Percentiles rank a stretch among this genome's conserved stretches.
Evolutionary conservation across 2,888 invertebrate species (phyloP).

Genomic region (Eristalinus aeneus): DNA sequence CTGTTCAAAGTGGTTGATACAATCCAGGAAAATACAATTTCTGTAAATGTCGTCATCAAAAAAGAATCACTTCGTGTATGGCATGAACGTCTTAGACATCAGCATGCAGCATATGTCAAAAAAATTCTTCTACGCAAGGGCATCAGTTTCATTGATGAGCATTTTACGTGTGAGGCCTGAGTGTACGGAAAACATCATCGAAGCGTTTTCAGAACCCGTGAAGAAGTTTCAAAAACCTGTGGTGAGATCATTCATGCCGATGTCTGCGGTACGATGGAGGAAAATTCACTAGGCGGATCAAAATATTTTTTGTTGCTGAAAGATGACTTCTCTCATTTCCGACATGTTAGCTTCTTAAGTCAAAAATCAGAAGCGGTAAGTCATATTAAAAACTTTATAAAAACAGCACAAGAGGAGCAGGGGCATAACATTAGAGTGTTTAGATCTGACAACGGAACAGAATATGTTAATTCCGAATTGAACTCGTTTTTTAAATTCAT

Average conservation of each 20-base stretch:
- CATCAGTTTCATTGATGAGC: too few species aligned
- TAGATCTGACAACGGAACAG: constrained; percentile 39
- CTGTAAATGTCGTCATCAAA: not conserved
- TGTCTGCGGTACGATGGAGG: constrained; percentile 39
- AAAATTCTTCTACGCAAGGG: not conserved
- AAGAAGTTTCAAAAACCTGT: too few species aligned
- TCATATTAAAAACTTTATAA: constrained; percentile 7
- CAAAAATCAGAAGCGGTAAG: constrained; percentile 19
- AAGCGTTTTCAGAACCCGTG: too few species aligned
- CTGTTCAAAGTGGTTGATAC: constrained; percentile 35
- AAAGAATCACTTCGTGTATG: constrained; percentile 19
- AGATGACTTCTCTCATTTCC: too few species aligned
- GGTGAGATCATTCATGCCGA: constrained; percentile 9
- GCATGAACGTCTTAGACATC: constrained; percentile 35
- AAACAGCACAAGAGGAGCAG: constrained; percentile 17
- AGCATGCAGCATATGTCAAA: constrained; percentile 21
- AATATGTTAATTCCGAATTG: constrained; percentile 39
- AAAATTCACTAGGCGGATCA: too few species aligned
- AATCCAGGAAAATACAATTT: not conserved
- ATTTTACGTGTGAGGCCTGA: too few species aligned
- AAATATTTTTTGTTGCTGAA: too few species aligned
- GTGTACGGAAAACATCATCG: too few species aligned
- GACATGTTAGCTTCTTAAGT: not conserved
- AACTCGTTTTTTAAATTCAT: constrained; percentile 19
- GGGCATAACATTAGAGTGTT: constrained; percentile 21